Evolutionary conservation across 2,797 vertebrate genomes (phyloP).

Genomic region (Clarias fuscus): DNA sequence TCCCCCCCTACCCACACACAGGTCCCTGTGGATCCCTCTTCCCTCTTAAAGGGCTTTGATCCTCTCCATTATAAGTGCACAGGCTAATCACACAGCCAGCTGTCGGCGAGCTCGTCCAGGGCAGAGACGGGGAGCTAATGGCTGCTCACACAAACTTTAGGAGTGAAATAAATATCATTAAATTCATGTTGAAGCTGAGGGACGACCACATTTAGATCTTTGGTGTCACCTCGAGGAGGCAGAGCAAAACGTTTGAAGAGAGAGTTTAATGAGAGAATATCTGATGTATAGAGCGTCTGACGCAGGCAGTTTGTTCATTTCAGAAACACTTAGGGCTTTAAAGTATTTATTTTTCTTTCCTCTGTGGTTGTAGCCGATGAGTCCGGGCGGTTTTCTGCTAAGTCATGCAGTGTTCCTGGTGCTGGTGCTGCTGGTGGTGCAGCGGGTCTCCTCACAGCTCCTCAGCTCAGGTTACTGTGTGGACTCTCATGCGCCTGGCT

Average conservation of each 20-base stretch:
- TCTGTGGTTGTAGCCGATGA: background rate
- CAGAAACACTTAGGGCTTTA: no score
- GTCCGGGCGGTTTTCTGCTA: background rate
- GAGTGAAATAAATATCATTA: conserved; percentile 27
- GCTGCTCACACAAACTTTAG: conserved; percentile 46
- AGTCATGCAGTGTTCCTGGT: no score
- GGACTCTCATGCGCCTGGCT: no score
- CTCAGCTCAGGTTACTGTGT: background rate
- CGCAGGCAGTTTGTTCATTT: no score
- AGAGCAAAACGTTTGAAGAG: background rate
- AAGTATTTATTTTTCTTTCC: no score
- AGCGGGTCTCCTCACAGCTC: background rate
- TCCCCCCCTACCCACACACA: conserved; percentile 43
- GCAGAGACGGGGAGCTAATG: conserved; percentile 22
- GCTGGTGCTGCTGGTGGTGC: background rate
- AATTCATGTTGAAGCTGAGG: background rate
- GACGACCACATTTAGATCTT: background rate
- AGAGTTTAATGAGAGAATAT: background rate
- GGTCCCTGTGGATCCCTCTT: conserved; percentile 59
- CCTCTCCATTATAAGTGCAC: conserved; percentile 67
- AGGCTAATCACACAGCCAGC: conserved; percentile 76
- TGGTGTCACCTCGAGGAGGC: no score
- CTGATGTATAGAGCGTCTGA: background rate
- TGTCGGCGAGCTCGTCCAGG: conserved; percentile 66
- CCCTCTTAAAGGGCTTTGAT: conserved; percentile 69